A percentile compares a stretch with the other conserved stretches of the same genome.
phyloP scores from a whole-genome alignment of 2,113 vertebrate genomes.

The Rattus rattus region DNA sequence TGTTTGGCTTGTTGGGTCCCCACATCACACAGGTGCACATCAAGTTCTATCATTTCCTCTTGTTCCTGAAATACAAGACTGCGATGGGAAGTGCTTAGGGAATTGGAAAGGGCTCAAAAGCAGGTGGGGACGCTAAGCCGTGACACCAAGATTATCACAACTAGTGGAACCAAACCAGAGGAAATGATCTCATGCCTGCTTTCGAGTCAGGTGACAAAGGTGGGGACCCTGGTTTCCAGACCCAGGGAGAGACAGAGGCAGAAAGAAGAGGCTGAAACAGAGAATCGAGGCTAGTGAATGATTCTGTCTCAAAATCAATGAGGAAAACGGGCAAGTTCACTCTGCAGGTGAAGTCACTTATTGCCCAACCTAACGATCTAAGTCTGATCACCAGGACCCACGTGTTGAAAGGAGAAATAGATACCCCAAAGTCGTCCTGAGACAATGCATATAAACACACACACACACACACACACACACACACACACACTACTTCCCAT shows the following conservation, averaged over 20 bases:
- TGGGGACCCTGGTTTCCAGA: conserved; percentile 81
- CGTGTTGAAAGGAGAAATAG: neutral
- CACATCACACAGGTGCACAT: conserved; percentile 81
- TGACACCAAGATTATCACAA: conserved; percentile 79
- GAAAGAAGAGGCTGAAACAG: neutral
- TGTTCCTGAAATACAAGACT: conserved; percentile 61
- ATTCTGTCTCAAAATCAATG: neutral
- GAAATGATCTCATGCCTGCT: conserved; percentile 81
- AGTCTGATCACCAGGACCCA: neutral
- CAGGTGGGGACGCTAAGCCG: conserved; percentile 80
- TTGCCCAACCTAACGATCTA: neutral
- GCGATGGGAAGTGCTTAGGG: conserved; percentile 60
- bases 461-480: neutral
- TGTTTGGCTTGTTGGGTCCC: conserved; percentile 73
- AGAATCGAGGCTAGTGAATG: neutral
- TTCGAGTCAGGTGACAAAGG: conserved; percentile 76
- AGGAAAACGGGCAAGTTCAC: neutral
- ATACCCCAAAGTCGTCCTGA: neutral
- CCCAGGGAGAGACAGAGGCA: conserved; percentile 72
- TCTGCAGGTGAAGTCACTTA: neutral
- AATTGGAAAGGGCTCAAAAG: conserved; percentile 76
- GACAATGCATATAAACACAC: neutral
- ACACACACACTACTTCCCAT: neutral
- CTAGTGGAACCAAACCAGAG: conserved; percentile 68
- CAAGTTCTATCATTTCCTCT: conserved; percentile 86